Percentiles rank a stretch among this genome's conserved stretches.
phyloP scores from a whole-genome alignment of 2,113 vertebrate genomes.

The Tachycineta bicolor region DNA sequence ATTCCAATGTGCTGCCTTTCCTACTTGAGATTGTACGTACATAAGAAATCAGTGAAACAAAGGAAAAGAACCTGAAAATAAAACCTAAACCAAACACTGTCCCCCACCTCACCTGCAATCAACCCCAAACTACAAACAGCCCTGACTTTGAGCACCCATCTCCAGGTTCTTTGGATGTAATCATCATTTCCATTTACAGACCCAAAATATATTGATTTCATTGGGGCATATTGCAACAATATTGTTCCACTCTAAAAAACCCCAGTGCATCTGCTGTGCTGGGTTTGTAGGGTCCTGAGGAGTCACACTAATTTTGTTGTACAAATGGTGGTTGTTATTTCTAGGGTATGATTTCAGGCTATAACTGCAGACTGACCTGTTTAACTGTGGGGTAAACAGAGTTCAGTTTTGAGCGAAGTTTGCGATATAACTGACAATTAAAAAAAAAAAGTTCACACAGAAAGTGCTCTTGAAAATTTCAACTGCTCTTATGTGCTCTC shows the following conservation, averaged over 20 bases:
- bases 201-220: neutral
- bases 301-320: neutral
- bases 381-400: fast-evolving
- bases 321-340: neutral
- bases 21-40: fast-evolving
- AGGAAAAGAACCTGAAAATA: neutral
- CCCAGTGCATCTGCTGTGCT: neutral
- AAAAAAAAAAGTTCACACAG: neutral
- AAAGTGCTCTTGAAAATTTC: neutral
- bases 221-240: neutral
- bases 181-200: neutral
- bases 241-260: neutral
- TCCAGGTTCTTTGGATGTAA: neutral
- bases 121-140: neutral
- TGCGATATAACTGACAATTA: neutral
- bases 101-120: neutral
- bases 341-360: neutral
- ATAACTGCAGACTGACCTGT: neutral
- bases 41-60: neutral
- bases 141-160: neutral
- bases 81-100: neutral
- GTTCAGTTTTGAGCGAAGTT: neutral
- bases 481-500: neutral
- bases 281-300: neutral
- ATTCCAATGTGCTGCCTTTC: neutral